These are phyloP conservation scores for Thysanoteuthis rhombus DNA, from an alignment of 2,888 invertebrate genomes.

Conservation along the genomic window DNA sequence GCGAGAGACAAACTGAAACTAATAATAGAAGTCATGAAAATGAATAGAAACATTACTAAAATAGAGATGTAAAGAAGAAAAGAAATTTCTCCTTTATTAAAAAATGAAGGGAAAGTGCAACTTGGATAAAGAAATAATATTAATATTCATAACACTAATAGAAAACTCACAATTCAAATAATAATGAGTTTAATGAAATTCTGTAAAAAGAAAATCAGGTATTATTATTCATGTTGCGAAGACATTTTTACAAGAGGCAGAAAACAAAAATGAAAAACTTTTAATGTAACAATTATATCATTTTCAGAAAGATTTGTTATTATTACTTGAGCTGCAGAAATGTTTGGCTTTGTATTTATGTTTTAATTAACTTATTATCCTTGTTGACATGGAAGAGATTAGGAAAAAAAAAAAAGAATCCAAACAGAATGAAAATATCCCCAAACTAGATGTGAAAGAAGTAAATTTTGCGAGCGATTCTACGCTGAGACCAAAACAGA, in stretches of 20 bases:
- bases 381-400: not conserved
- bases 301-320: not conserved
- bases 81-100: not conserved
- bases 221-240: not conserved
- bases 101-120: not conserved
- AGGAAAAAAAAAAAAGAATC: not conserved
- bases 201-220: not conserved
- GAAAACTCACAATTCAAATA: not conserved
- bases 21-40: not conserved
- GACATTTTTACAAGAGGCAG: not conserved
- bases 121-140: not conserved
- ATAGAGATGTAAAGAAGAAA: not conserved
- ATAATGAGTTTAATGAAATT: not conserved
- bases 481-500: not conserved
- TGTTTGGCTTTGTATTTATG: not conserved
- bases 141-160: not conserved
- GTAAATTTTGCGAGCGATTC: not conserved
- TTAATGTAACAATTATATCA: not conserved
- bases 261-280: not conserved
- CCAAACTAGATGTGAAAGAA: not conserved
- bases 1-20: not conserved
- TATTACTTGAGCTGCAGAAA: not conserved
- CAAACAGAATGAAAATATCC: not conserved
- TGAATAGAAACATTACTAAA: not conserved
- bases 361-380: slow-evolving; percentile 12